Evolutionary conservation across 2,797 vertebrate species (phyloP).

Genomic region (Clarias platycephalus): DNA sequence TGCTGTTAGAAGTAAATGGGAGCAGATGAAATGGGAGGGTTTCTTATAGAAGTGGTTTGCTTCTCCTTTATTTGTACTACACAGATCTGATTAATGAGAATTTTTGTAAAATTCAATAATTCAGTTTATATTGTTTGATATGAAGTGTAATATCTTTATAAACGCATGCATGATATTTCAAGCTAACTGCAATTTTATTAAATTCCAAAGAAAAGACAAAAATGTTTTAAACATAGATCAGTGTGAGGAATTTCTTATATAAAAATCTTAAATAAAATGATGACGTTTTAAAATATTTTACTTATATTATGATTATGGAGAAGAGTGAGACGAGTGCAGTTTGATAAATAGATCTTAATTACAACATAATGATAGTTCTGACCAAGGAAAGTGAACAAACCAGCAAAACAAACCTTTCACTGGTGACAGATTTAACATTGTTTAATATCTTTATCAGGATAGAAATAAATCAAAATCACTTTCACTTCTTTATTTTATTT

Average conservation of each 20-base stretch:
- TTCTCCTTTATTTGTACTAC: background rate
- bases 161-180: background rate
- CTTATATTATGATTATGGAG: background rate
- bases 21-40: background rate
- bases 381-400: background rate
- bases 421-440: background rate
- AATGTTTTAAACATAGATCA: background rate
- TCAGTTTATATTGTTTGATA: no score
- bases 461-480: background rate
- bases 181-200: background rate
- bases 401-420: background rate
- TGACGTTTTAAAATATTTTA: background rate
- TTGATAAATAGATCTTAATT: background rate
- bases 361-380: background rate
- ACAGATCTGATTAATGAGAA: background rate
- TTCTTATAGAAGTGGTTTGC: background rate
- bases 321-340: background rate
- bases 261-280: background rate
- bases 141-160: no score
- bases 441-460: background rate
- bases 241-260: background rate
- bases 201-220: background rate
- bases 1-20: no score
- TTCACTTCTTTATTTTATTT: no score
- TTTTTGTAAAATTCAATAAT: background rate